These are phyloP conservation scores for Herpetotheres cachinnans DNA, from an alignment of 2,113 vertebrate genomes.

Conservation along the genomic window DNA sequence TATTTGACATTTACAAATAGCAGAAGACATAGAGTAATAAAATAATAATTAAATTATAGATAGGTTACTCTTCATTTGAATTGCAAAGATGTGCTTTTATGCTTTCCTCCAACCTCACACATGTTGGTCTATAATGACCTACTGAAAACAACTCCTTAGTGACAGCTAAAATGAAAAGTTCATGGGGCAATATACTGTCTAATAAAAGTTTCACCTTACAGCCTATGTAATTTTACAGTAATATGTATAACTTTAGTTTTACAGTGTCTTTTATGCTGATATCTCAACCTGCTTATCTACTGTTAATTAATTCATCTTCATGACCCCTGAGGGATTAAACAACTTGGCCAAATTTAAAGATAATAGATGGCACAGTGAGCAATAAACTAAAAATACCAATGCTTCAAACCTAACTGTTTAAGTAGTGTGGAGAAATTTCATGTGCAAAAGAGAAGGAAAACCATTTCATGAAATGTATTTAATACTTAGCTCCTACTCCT, in stretches of 20 bases:
- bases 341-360: neutral
- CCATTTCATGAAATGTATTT: neutral
- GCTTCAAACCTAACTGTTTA: neutral
- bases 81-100: constrained; percentile 51
- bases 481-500: neutral
- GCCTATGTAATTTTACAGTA: neutral
- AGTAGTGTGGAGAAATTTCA: neutral
- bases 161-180: neutral
- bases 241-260: neutral
- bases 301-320: neutral
- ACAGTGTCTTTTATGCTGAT: neutral
- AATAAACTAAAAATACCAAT: neutral
- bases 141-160: neutral
- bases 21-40: constrained; percentile 5
- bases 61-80: constrained; percentile 56
- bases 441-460: neutral
- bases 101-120: neutral
- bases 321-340: neutral
- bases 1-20: constrained; percentile 49
- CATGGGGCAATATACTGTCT: neutral
- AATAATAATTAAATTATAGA: constrained; percentile 63
- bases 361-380: neutral
- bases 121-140: neutral
- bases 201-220: neutral
- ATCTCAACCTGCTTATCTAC: neutral